Evolutionary conservation across 2,113 vertebrate genomes (phyloP), one percentile per base, ranked within the genome.

Genomic region (Chaenocephalus aceratus): DNA sequence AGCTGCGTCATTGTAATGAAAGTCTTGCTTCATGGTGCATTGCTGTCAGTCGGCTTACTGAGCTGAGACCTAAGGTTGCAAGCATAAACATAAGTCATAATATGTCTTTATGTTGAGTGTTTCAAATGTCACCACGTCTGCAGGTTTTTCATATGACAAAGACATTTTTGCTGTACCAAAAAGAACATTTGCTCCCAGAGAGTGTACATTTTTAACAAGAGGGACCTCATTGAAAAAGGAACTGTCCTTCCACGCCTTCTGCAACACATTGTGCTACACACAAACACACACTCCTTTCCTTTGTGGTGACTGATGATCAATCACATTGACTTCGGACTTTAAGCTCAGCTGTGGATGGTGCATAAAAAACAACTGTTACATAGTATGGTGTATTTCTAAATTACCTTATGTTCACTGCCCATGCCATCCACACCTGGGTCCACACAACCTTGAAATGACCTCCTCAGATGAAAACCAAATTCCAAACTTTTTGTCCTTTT

Each of bases 21-120:
- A 83, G 77, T 51, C 36, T 77, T 46, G 65, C 77, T 53, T 86
- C 63, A 53, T 45, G 74, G 77, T 88, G 57, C 52, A 41, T 64
- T 6, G 26, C 52, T 79, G 71, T 86, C 84, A 74, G 21, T 86
- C 86, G 78, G 72, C 6, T 45, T 56, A 75, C 52, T 84, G 72
- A 66, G 64, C 80, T 49, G 65, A 82, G 69, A 76, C 84, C 60
- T 61, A 57, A 83, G 79, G 77, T 82, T 75, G 77, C 65, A 84
- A 18, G 72, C 58, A 71, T 51, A 77, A 74, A 82, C 64, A 86
- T 14, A 48, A 70, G 65, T 65, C 52, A 73, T 70, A 70, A 69
- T 74, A 61, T 23, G 58, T 72, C 74, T 76, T 75, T 75, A 18
- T 77, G 64, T 45, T 51, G 49, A 63, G 72, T 41, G 36, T 72